Conservation (phyloP, 2,113 vertebrate species). For the Naja naja region DNA sequence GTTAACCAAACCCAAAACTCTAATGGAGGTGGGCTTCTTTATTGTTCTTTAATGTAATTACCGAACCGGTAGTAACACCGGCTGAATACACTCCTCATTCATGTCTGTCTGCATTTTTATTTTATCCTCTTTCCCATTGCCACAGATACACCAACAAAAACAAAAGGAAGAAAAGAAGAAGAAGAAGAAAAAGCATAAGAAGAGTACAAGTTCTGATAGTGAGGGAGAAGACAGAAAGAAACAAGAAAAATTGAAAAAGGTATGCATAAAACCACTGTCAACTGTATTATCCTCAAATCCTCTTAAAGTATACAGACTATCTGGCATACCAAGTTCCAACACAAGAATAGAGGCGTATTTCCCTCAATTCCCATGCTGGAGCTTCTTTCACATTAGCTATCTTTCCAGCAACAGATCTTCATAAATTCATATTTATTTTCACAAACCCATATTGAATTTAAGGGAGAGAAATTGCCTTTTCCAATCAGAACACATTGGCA, state of each 20-base stretch:
- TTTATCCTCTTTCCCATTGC: slow-evolving; percentile 8
- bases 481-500: not conserved
- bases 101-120: not conserved
- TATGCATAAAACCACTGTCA: slow-evolving; percentile 39
- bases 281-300: not conserved
- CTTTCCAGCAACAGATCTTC: not conserved
- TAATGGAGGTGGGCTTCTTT: slow-evolving; percentile 79
- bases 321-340: not conserved
- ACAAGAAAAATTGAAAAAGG: slow-evolving; percentile 93
- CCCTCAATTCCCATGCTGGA: not conserved
- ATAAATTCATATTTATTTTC: not conserved
- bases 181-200: slow-evolving; percentile 89
- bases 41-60: too few species aligned
- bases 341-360: not conserved
- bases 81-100: too few species aligned
- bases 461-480: not conserved
- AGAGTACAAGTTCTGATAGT: slow-evolving; percentile 82
- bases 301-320: not conserved
- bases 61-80: too few species aligned
- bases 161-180: slow-evolving; percentile 88
- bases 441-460: not conserved
- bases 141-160: slow-evolving; percentile 92
- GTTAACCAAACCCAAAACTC: slow-evolving; percentile 78
- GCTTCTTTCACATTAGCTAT: not conserved
- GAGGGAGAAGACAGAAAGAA: slow-evolving; percentile 92